Conservation (phyloP, 2,113 vertebrate species). For the Rafetus swinhoei region DNA sequence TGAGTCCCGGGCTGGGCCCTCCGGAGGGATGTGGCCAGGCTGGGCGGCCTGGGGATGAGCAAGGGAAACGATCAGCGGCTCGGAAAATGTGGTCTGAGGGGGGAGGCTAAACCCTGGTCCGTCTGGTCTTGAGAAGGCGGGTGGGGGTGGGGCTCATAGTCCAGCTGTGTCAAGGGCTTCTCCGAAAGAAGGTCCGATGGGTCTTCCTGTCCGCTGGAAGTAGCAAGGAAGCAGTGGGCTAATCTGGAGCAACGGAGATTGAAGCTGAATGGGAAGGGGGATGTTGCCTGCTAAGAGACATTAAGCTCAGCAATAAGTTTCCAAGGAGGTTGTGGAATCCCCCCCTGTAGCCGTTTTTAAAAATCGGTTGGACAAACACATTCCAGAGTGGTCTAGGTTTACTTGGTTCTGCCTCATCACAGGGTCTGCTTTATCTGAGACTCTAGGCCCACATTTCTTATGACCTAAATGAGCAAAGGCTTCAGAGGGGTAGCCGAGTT, state of each 20-base stretch:
- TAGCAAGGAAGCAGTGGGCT: not conserved
- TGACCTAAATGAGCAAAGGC: not conserved
- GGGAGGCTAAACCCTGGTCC: not conserved
- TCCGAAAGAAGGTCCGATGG: no score
- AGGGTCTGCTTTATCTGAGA: no score
- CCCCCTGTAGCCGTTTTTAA: not conserved
- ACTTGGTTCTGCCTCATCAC: not conserved
- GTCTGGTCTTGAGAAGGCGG: not conserved
- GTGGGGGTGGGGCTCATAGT: not conserved
- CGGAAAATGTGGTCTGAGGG: not conserved
- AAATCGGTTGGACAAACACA: not conserved
- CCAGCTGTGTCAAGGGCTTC: not conserved
- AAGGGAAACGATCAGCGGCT: not conserved
- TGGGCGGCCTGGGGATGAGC: no score
- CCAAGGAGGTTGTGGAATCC: not conserved
- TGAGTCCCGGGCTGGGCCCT: not conserved
- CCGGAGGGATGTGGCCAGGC: not conserved
- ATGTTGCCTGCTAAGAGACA: rapidly evolving
- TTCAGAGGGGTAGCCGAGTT: no score
- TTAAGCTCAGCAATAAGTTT: no score
- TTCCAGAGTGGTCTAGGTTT: not conserved
- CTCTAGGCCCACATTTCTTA: not conserved
- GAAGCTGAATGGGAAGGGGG: not conserved
- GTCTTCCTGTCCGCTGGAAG: not conserved
- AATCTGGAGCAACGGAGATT: not conserved